Percentiles rank a stretch among this genome's conserved stretches.
These are phyloP conservation scores for Agrochola macilenta DNA, from an alignment of 2,888 invertebrate genomes.

Conservation along the genomic window DNA sequence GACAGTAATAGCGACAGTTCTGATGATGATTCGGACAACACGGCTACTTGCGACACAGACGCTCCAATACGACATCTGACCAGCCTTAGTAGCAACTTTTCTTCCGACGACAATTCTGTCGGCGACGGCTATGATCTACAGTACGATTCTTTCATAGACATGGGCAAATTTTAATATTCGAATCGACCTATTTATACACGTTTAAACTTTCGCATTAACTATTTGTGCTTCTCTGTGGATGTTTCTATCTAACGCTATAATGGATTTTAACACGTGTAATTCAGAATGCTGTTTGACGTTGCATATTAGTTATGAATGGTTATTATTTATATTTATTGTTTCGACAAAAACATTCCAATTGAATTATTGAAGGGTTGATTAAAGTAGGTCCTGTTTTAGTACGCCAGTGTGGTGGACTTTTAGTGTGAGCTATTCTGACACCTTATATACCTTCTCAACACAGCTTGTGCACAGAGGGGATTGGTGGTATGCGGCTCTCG, in stretches of 20 bases:
- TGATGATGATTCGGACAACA: slow-evolving; percentile 76
- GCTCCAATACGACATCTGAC: slow-evolving; percentile 67
- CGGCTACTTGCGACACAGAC: slow-evolving; percentile 82
- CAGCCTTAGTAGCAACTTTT: slow-evolving; percentile 66
- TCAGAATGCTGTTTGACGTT: slow-evolving; percentile 63
- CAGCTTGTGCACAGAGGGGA: slow-evolving; percentile 86
- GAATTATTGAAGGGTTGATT: slow-evolving; percentile 65
- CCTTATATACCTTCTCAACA: slow-evolving; percentile 80
- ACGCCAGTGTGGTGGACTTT: slow-evolving; percentile 67
- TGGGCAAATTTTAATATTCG: slow-evolving; percentile 86
- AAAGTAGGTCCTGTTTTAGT: slow-evolving; percentile 69
- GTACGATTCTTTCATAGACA: slow-evolving; percentile 89
- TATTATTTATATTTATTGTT: slow-evolving; percentile 56
- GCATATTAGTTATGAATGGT: slow-evolving; percentile 59
- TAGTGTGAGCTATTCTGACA: slow-evolving; percentile 82
- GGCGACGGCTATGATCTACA: slow-evolving; percentile 85
- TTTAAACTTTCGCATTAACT: slow-evolving; percentile 70
- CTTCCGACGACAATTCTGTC: slow-evolving; percentile 75
- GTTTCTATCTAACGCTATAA: slow-evolving; percentile 68
- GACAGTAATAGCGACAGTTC: slow-evolving; percentile 85
- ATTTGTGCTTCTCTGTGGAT: slow-evolving; percentile 78
- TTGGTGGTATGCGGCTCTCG: slow-evolving; percentile 88
- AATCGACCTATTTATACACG: slow-evolving; percentile 63
- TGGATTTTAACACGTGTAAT: slow-evolving; percentile 68
- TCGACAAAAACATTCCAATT: slow-evolving; percentile 69